Conservation (phyloP, 2,113 vertebrate species). For the Trinectes maculatus region DNA sequence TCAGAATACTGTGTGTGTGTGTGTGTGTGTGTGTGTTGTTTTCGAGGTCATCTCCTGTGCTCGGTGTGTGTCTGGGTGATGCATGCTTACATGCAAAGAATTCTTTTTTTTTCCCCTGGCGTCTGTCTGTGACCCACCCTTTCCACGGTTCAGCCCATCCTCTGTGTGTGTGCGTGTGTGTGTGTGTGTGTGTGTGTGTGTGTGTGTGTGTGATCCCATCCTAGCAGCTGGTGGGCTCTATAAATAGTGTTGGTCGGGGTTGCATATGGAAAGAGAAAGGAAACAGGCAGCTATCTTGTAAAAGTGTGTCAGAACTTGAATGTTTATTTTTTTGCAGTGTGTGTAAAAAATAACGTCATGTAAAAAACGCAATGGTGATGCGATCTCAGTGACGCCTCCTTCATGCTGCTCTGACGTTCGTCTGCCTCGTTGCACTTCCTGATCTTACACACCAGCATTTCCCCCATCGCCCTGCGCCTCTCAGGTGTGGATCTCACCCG, state of each 20-base stretch:
- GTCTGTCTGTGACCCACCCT: constrained; percentile 53
- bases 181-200: constrained; percentile 53
- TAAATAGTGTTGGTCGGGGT: constrained; percentile 55
- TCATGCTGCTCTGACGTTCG: no score
- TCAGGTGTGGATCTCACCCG: not conserved
- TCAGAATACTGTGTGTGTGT: constrained; percentile 15
- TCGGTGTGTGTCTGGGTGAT: not conserved
- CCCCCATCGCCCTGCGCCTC: not conserved
- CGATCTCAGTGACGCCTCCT: not conserved
- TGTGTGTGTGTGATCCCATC: constrained; percentile 53
- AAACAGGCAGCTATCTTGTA: constrained; percentile 23
- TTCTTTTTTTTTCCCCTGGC: constrained; percentile 46
- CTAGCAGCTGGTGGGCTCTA: constrained; percentile 72
- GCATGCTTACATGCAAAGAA: constrained; percentile 12
- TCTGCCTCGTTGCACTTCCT: not conserved
- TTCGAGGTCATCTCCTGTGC: no score
- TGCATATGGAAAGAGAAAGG: constrained; percentile 26
- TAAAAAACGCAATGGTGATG: not conserved
- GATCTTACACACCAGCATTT: not conserved
- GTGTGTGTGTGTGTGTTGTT: not conserved
- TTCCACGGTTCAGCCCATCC: constrained; percentile 66
- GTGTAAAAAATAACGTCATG: no score
- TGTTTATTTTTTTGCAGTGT: not conserved
- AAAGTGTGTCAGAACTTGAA: not conserved
- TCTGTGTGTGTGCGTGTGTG: constrained; percentile 52